Percentiles rank a stretch among this genome's conserved stretches.
phyloP scores from a whole-genome alignment of 1,140 invertebrate genomes.

The Leptopilina clavipes region DNA sequence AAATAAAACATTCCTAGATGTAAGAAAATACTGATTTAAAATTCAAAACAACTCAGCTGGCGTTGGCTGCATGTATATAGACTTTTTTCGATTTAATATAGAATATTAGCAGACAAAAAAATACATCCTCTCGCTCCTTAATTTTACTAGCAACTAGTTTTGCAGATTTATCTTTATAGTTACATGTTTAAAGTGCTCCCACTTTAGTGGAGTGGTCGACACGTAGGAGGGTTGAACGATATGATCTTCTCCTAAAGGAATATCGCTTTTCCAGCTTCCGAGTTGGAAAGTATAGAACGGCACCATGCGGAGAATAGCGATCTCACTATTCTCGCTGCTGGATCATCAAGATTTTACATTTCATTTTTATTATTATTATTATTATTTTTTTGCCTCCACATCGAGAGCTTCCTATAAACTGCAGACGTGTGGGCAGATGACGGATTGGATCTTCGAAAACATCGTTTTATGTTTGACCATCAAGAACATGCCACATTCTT shows the following conservation, averaged over 20 bases:
- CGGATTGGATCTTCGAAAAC: constrained; percentile 12
- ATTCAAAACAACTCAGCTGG: no score
- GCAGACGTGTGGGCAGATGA: constrained; percentile 28
- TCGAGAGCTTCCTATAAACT: constrained; percentile 16
- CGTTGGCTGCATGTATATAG: no score
- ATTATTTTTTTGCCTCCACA: neutral
- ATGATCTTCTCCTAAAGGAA: constrained; percentile 26
- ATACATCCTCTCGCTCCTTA: no score
- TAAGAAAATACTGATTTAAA: no score
- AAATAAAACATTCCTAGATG: no score
- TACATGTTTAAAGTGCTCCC: neutral
- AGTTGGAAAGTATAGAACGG: constrained; percentile 16
- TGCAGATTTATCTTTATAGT: constrained; percentile 22
- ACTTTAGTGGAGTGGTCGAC: constrained; percentile 5
- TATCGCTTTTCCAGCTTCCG: constrained; percentile 14
- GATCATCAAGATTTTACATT: constrained; percentile 5
- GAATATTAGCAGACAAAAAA: no score
- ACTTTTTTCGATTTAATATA: no score
- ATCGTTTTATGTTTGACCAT: neutral
- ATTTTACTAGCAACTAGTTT: neutral
- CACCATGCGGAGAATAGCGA: constrained; percentile 23
- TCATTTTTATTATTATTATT: no score
- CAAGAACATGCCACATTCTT: constrained; percentile 2
- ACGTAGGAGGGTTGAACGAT: constrained; percentile 32
- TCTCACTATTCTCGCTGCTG: constrained; percentile 15